Percentiles rank a stretch among this genome's conserved stretches.
phyloP scores from a whole-genome alignment of 2,113 vertebrate genomes.

The Calyptommatus sinebrachiatus region DNA sequence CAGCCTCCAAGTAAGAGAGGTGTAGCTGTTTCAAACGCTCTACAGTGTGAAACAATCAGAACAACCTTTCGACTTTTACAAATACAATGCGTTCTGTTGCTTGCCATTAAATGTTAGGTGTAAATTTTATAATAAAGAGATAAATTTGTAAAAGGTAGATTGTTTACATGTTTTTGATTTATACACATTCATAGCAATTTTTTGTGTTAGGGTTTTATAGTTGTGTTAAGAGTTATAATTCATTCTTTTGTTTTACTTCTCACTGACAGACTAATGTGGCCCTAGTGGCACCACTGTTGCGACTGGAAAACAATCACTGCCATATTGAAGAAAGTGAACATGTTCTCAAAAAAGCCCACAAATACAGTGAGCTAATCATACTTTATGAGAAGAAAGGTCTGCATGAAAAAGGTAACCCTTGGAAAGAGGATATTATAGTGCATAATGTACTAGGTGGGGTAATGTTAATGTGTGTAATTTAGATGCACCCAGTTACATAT shows the following conservation, averaged over 20 bases:
- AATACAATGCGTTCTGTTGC: too few species aligned
- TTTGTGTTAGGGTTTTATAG: neutral
- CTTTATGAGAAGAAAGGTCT: conserved; percentile 98
- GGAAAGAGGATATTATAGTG: neutral
- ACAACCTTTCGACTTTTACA: too few species aligned
- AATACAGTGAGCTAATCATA: conserved; percentile 97
- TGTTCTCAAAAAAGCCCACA: conserved; percentile 95
- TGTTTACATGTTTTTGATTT: neutral
- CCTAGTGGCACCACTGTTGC: conserved; percentile 90
- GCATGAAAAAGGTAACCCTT: conserved; percentile 87
- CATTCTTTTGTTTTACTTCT: neutral
- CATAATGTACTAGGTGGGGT: too few species aligned
- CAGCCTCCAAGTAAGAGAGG: too few species aligned
- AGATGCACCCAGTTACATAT: neutral
- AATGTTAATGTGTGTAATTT: neutral
- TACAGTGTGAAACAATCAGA: too few species aligned
- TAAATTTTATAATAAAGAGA: neutral
- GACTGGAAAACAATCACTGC: conserved; percentile 97
- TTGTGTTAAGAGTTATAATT: too few species aligned
- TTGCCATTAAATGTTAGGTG: too few species aligned
- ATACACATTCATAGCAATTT: too few species aligned
- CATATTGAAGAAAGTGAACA: conserved; percentile 98
- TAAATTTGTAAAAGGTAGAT: neutral
- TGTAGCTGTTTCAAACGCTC: too few species aligned
- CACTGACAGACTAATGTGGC: conserved; percentile 89